A percentile compares a stretch with the other conserved stretches of the same genome.
phyloP scores from a whole-genome alignment of 1,140 invertebrate genomes.

The Acromyrmex heyeri region DNA sequence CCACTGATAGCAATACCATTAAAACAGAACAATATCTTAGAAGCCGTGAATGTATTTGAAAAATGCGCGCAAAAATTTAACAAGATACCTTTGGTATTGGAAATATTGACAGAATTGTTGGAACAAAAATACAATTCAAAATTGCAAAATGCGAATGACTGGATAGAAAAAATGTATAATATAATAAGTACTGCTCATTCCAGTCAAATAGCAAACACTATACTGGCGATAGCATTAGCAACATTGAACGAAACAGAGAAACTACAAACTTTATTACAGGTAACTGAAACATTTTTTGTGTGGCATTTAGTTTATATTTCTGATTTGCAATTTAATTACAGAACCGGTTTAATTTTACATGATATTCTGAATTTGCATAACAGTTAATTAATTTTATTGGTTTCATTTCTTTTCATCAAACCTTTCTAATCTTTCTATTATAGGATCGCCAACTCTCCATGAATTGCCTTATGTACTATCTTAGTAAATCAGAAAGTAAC shows the following conservation, averaged over 20 bases:
- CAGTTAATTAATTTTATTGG: neutral
- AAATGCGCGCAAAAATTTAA: conserved; percentile 83
- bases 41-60: conserved; percentile 85
- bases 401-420: neutral
- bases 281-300: conserved; percentile 27
- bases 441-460: conserved; percentile 80
- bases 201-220: conserved; percentile 78
- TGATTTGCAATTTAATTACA: neutral
- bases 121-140: conserved; percentile 70
- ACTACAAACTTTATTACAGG: conserved; percentile 65
- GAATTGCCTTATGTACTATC: conserved; percentile 46
- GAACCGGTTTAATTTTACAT: neutral
- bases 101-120: conserved; percentile 85
- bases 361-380: neutral
- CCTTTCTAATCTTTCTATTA: conserved; percentile 41
- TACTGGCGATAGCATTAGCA: conserved; percentile 77
- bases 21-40: conserved; percentile 84
- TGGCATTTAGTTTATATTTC: conserved; percentile 5
- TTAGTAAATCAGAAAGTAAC: conserved; percentile 70
- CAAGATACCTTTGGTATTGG: conserved; percentile 87
- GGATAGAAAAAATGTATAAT: conserved; percentile 83
- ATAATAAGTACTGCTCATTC: conserved; percentile 84
- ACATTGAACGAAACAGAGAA: conserved; percentile 31
- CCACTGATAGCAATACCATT: conserved; percentile 86
- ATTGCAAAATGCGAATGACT: conserved; percentile 72